phyloP scores from a whole-genome alignment of 2,797 vertebrate species.

The Leptoclinus maculatus region DNA sequence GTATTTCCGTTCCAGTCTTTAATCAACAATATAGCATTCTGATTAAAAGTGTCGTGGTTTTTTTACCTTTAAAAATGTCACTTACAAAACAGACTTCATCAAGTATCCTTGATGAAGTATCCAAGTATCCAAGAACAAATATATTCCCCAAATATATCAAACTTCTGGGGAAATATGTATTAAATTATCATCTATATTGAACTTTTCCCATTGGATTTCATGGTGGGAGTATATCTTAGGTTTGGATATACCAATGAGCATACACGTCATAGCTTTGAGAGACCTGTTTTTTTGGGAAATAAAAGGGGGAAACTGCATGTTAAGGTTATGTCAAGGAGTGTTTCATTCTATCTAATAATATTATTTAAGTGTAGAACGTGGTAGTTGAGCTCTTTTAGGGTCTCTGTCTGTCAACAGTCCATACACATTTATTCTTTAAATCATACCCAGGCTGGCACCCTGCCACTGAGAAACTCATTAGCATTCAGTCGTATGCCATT shows the following conservation, averaged over 20 bases:
- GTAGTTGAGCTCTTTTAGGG: conserved; percentile 32
- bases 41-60: neutral
- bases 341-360: conserved; percentile 31
- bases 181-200: neutral
- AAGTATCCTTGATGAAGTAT: too few species aligned
- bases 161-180: neutral
- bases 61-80: neutral
- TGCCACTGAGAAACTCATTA: conserved; percentile 68
- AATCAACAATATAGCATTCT: neutral
- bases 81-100: neutral
- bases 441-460: conserved; percentile 63
- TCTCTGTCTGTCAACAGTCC: conserved; percentile 44
- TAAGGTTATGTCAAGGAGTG: conserved; percentile 15
- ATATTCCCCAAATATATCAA: neutral
- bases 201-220: neutral
- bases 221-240: neutral
- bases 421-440: conserved; percentile 60
- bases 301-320: conserved; percentile 5
- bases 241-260: neutral
- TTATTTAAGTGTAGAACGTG: conserved; percentile 38
- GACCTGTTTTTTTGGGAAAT: conserved; percentile 12
- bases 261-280: conserved; percentile 2
- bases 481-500: conserved; percentile 61
- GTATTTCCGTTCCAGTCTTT: conserved; percentile 11
- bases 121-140: too few species aligned